Percentiles rank a stretch among this genome's conserved stretches.
Conservation (phyloP, 1,140 invertebrate genomes). For the Eumaeus atala region DNA sequence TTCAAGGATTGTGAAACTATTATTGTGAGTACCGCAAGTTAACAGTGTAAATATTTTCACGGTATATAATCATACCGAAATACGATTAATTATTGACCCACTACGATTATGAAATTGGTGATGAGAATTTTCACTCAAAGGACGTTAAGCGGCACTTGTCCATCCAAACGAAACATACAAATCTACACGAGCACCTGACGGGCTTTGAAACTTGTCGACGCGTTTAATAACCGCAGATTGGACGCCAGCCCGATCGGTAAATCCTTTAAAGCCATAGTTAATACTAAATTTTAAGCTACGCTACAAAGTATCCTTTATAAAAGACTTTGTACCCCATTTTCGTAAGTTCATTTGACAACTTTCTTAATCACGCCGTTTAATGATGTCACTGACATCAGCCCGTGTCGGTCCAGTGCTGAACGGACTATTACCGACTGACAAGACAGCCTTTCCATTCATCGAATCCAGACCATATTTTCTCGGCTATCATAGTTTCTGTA, state of each 20-base stretch:
- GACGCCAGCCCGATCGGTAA: slow-evolving; percentile 10
- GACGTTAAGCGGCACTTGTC: background rate
- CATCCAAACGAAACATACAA: slow-evolving; percentile 6
- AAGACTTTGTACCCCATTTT: background rate
- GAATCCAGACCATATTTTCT: too few relatives aligned
- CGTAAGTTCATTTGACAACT: slow-evolving; percentile 1
- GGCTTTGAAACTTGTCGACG: slow-evolving; percentile 26
- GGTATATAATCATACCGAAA: too few relatives aligned
- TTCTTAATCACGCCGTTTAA: slow-evolving; percentile 1
- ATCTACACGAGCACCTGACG: slow-evolving; percentile 17
- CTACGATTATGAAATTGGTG: too few relatives aligned
- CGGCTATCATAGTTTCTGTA: too few relatives aligned
- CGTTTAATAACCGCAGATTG: slow-evolving; percentile 29
- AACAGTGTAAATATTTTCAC: too few relatives aligned
- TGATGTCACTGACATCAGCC: background rate
- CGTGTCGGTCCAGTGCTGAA: too few relatives aligned
- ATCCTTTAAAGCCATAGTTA: slow-evolving; percentile 13
- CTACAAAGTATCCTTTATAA: slow-evolving; percentile 5
- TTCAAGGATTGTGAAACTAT: too few relatives aligned
- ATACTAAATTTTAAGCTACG: slow-evolving; percentile 1
- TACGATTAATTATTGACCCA: too few relatives aligned
- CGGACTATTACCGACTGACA: too few relatives aligned
- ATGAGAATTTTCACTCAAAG: background rate
- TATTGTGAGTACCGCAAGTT: too few relatives aligned
- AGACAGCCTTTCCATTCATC: too few relatives aligned